phyloP scores from a whole-genome alignment of 2,797 vertebrate species.

The Sebastes goodei region DNA sequence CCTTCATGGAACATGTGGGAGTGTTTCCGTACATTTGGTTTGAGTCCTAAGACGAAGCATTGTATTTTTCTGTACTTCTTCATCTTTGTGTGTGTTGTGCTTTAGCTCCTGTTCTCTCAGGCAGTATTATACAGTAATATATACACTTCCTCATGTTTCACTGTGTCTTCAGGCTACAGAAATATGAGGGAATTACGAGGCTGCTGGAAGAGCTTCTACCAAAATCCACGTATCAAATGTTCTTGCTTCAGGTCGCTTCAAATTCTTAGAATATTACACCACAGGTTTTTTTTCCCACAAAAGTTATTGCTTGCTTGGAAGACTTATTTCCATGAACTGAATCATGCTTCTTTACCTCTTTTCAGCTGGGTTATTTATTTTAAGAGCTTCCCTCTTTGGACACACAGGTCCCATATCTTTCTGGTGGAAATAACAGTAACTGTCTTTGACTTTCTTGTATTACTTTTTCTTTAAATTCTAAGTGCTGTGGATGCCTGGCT shows the following conservation, averaged over 20 bases:
- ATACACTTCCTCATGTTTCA: constrained; percentile 24
- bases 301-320: constrained; percentile 44
- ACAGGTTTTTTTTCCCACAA: constrained; percentile 2
- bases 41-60: background rate
- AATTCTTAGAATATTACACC: constrained; percentile 37
- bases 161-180: constrained; percentile 55
- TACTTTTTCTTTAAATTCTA: background rate
- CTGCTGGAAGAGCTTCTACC: constrained; percentile 37
- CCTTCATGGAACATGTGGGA: constrained; percentile 12
- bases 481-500: background rate
- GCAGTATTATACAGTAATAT: constrained; percentile 27
- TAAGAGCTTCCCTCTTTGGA: background rate
- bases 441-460: background rate
- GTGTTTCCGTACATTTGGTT: constrained; percentile 26
- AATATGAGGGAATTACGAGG: constrained; percentile 52
- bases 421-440: background rate
- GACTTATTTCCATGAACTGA: background rate
- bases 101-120: constrained; percentile 11
- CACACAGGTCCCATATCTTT: background rate
- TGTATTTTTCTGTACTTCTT: background rate
- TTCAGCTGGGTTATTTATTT: background rate
- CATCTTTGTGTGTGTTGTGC: constrained; percentile 7
- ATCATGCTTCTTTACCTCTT: background rate
- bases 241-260: constrained; percentile 32
- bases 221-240: constrained; percentile 41